These are phyloP conservation scores for Talpa occidentalis DNA, from an alignment of 2,113 vertebrate genomes.

Conservation along the genomic window DNA sequence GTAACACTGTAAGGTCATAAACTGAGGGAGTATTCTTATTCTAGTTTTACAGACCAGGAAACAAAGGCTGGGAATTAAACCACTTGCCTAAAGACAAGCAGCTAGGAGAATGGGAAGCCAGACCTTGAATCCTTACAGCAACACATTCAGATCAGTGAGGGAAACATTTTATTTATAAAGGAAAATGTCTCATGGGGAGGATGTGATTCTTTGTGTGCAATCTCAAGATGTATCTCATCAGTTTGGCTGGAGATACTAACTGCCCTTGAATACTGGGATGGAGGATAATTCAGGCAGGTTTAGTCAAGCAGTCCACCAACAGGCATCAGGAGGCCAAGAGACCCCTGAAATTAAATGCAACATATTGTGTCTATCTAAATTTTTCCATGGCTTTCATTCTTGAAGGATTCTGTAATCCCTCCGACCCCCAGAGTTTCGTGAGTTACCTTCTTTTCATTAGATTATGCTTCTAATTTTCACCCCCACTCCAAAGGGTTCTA, in stretches of 20 bases:
- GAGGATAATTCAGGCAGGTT: not conserved
- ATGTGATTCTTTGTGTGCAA: not conserved
- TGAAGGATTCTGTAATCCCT: not conserved
- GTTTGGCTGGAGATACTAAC: not conserved
- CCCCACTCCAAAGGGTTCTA: not conserved
- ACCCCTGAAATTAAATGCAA: not conserved
- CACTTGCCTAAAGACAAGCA: not conserved
- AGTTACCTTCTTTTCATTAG: slow-evolving; percentile 25
- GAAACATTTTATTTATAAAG: not conserved
- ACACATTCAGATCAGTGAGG: not conserved
- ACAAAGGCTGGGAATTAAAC: not conserved
- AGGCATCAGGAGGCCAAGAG: rapidly evolving
- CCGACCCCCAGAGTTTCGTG: not conserved
- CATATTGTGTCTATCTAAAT: not conserved
- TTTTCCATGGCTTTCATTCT: not conserved
- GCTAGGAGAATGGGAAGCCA: not conserved
- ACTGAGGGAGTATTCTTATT: not conserved
- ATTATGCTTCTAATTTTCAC: slow-evolving; percentile 9
- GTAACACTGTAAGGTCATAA: not conserved
- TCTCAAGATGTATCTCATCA: not conserved
- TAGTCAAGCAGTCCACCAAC: not conserved
- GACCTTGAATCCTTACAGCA: not conserved
- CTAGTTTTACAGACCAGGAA: not conserved
- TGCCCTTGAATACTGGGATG: not conserved
- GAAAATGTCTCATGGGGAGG: not conserved